These are phyloP conservation scores for Selene dorsalis DNA, from an alignment of 2,797 vertebrate genomes.

Conservation along the genomic window DNA sequence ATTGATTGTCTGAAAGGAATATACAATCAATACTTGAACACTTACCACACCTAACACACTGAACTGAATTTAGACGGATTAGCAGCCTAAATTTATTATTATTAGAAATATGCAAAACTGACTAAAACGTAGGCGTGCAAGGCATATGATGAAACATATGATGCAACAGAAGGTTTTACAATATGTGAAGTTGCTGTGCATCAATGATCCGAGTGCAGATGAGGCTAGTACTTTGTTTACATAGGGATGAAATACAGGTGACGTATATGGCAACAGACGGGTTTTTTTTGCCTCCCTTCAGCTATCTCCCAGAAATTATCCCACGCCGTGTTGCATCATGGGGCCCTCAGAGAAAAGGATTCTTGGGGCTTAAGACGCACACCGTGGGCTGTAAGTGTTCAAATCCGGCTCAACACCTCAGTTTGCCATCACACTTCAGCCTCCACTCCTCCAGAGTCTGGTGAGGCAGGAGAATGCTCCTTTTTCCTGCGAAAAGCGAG, in stretches of 20 bases:
- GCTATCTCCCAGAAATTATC: constrained; percentile 43
- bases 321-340: constrained; percentile 37
- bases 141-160: background rate
- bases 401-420: constrained; percentile 65
- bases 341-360: constrained; percentile 25
- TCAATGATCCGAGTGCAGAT: background rate
- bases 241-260: constrained; percentile 1
- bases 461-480: constrained; percentile 19
- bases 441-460: constrained; percentile 43
- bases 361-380: constrained; percentile 48
- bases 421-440: constrained; percentile 52
- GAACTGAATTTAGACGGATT: background rate
- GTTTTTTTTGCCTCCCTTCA: constrained; percentile 37
- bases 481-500: background rate
- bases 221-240: background rate
- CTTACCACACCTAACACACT: background rate
- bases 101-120: background rate
- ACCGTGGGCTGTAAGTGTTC: constrained; percentile 57
- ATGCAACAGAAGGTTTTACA: background rate
- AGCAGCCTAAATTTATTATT: too few relatives aligned
- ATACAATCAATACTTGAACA: constrained; percentile 6
- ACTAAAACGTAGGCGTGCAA: background rate
- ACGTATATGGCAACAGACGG: constrained; percentile 20
- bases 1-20: constrained; percentile 10
- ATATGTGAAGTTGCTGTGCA: background rate